These are phyloP conservation scores for Ramphastos sulfuratus DNA, from an alignment of 2,113 vertebrate genomes.

Conservation along the genomic window DNA sequence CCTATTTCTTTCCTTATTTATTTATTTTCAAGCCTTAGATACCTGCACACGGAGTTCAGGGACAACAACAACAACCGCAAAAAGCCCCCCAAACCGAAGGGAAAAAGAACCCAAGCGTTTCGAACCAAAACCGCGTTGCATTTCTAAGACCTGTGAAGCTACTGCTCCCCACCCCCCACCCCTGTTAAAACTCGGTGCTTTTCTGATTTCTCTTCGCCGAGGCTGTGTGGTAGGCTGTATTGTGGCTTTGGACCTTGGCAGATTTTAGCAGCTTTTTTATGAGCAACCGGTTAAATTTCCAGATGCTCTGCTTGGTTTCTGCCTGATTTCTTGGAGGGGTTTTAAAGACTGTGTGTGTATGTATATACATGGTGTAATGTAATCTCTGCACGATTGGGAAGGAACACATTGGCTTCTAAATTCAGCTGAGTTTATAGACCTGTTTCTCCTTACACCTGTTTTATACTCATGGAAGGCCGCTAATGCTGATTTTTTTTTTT, in stretches of 20 bases:
- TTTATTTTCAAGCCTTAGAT: neutral
- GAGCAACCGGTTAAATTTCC: slow-evolving; percentile 21
- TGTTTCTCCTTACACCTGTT: slow-evolving; percentile 4
- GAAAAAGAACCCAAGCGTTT: neutral
- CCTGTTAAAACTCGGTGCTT: neutral
- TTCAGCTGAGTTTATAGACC: slow-evolving; percentile 12
- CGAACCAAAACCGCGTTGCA: neutral
- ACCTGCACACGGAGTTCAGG: neutral
- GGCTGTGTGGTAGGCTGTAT: neutral
- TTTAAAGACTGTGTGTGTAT: neutral
- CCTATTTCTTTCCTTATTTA: too few relatives aligned
- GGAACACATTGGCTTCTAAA: neutral
- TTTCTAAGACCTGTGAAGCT: neutral
- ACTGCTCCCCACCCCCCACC: neutral
- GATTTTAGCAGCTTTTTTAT: slow-evolving; percentile 52
- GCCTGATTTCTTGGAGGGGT: neutral
- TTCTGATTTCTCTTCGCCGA: neutral
- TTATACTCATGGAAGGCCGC: neutral
- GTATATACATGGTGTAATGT: neutral
- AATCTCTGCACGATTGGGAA: neutral
- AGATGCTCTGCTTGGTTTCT: slow-evolving; percentile 7
- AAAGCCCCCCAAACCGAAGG: too few relatives aligned
- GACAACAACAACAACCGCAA: neutral
- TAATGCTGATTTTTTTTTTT: neutral
- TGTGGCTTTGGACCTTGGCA: neutral